Percentiles rank a stretch among this genome's conserved stretches.
These are phyloP conservation scores for Thamnaconus septentrionalis DNA, from an alignment of 2,113 vertebrate genomes.

Conservation along the genomic window DNA sequence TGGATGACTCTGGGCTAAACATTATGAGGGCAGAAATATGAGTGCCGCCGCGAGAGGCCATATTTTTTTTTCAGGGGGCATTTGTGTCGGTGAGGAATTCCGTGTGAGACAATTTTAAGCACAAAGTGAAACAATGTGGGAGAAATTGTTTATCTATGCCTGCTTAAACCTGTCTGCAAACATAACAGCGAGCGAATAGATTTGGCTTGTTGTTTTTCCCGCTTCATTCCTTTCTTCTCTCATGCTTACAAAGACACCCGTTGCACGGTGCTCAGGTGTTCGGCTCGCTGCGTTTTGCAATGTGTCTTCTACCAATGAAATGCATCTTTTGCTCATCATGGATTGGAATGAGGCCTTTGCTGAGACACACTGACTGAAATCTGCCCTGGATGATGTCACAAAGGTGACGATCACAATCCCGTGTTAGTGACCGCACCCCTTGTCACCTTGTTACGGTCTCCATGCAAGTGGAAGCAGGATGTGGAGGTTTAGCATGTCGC, in stretches of 20 bases:
- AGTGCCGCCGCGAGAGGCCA: constrained; percentile 63
- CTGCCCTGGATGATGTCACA: constrained; percentile 34
- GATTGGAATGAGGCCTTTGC: too few relatives aligned
- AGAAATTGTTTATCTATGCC: constrained; percentile 68
- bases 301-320: too few relatives aligned
- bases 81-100: constrained; percentile 66
- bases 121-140: constrained; percentile 67
- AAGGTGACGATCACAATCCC: constrained; percentile 10
- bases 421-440: too few relatives aligned
- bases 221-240: constrained; percentile 1
- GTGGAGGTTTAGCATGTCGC: too few relatives aligned
- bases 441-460: too few relatives aligned
- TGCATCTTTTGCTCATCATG: too few relatives aligned
- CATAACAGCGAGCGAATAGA: constrained; percentile 18
- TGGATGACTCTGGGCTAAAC: constrained; percentile 71
- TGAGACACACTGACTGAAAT: constrained; percentile 21
- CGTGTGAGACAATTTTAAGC: constrained; percentile 68
- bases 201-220: neutral
- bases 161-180: constrained; percentile 60
- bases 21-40: constrained; percentile 73
- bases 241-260: constrained; percentile 23
- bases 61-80: constrained; percentile 58
- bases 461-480: too few relatives aligned
- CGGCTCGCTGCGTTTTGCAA: too few relatives aligned
- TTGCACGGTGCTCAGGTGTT: too few relatives aligned